These are phyloP conservation scores for Sus scrofa DNA, from an alignment of 2,113 vertebrate genomes.

Conservation along the genomic window T2T-Sscrofa CM000817.6:29281001-29281500, in stretches of 20 bases:
- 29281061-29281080: too few species aligned
- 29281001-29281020: too few species aligned
- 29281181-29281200: not conserved
- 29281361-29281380: not conserved
- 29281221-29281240: too few species aligned
- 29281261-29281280: too few species aligned
- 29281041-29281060: too few species aligned
- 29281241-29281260: too few species aligned
- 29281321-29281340: not conserved
- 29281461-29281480: not conserved
- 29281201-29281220: too few species aligned
- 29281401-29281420: not conserved
- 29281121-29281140: constrained; percentile 35
- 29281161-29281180: constrained; percentile 5
- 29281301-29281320: too few species aligned
- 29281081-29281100: too few species aligned
- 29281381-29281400: constrained; percentile 35
- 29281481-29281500: constrained; percentile 36
- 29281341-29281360: constrained; percentile 21
- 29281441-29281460: not conserved
- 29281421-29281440: not conserved
- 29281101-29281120: not conserved
- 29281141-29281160: not conserved
- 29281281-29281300: too few species aligned
- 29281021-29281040: too few species aligned